A percentile compares a stretch with the other conserved stretches of the same genome.
Evolutionary conservation across 2,797 vertebrate genomes (phyloP).

Genomic region (Pangasius macronema): DNA sequence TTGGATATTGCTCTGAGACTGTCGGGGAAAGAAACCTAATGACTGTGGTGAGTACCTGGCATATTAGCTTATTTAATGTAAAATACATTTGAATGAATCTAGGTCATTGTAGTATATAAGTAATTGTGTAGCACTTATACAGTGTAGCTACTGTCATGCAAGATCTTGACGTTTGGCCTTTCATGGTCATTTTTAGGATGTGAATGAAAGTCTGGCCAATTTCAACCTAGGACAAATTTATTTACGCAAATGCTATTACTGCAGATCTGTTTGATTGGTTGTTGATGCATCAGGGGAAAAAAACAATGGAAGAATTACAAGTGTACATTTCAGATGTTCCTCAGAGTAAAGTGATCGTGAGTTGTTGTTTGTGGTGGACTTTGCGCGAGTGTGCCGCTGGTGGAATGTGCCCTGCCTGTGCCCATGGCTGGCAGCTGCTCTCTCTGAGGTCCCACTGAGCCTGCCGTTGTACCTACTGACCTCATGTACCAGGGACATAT

Average conservation of each 20-base stretch:
- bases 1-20: conserved; percentile 35
- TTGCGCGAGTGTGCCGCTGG: conserved; percentile 33
- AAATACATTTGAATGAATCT: conserved; percentile 1
- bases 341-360: conserved; percentile 11
- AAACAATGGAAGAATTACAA: not conserved
- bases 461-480: conserved; percentile 36
- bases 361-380: conserved; percentile 34
- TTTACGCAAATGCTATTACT: not conserved
- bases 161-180: not conserved
- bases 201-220: conserved; percentile 4
- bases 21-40: not conserved
- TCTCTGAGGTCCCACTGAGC: conserved; percentile 44
- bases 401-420: conserved; percentile 60
- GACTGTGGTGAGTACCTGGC: conserved; percentile 28
- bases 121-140: not conserved
- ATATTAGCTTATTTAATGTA: not conserved
- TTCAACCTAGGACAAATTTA: not conserved
- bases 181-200: not conserved
- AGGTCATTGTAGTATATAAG: not conserved
- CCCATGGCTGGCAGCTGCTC: conserved; percentile 64
- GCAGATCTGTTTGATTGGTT: not conserved
- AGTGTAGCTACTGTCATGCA: not conserved
- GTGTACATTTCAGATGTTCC: not conserved
- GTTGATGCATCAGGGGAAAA: not conserved
- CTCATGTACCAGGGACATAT: conserved; percentile 18